Evolutionary conservation across 1,140 invertebrate species (phyloP).

Genomic region (Zaprionus kolodkinae): DNA sequence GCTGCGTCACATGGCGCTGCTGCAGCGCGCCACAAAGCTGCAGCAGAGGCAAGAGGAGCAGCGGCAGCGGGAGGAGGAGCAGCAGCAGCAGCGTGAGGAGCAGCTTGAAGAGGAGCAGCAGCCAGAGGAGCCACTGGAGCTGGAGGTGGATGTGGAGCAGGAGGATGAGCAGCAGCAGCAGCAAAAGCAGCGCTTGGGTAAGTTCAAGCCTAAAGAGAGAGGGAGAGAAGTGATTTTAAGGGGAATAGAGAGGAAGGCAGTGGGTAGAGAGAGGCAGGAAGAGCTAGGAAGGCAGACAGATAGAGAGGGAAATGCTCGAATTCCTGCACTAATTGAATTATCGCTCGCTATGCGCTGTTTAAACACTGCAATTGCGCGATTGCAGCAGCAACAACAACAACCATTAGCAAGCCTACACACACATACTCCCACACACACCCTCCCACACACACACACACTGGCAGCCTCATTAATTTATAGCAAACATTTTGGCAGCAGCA

Average conservation of each 20-base stretch:
- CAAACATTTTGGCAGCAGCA: constrained; percentile 48
- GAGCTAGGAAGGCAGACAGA: background rate
- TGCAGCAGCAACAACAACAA: constrained; percentile 16
- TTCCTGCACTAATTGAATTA: constrained; percentile 30
- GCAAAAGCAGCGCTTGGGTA: background rate
- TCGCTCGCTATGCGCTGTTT: constrained; percentile 10
- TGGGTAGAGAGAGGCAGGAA: background rate
- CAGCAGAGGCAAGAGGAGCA: constrained; percentile 28
- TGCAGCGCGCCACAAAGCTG: constrained; percentile 54
- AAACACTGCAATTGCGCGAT: constrained; percentile 16
- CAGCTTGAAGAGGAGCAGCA: background rate
- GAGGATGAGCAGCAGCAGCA: background rate
- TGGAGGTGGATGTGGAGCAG: background rate
- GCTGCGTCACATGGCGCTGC: constrained; percentile 69
- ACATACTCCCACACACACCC: constrained; percentile 18
- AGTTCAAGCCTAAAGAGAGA: background rate
- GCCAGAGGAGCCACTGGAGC: background rate
- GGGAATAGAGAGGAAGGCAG: background rate
- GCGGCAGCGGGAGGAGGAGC: constrained; percentile 1
- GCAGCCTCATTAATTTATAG: constrained; percentile 55
- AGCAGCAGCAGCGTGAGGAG: background rate
- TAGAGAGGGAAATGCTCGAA: too few relatives aligned
- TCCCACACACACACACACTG: constrained; percentile 1
- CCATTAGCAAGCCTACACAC: constrained; percentile 18
- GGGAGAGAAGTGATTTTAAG: background rate